These are phyloP conservation scores for Capreolus pygargus DNA, from an alignment of 2,113 vertebrate species.

Conservation along the genomic window DNA sequence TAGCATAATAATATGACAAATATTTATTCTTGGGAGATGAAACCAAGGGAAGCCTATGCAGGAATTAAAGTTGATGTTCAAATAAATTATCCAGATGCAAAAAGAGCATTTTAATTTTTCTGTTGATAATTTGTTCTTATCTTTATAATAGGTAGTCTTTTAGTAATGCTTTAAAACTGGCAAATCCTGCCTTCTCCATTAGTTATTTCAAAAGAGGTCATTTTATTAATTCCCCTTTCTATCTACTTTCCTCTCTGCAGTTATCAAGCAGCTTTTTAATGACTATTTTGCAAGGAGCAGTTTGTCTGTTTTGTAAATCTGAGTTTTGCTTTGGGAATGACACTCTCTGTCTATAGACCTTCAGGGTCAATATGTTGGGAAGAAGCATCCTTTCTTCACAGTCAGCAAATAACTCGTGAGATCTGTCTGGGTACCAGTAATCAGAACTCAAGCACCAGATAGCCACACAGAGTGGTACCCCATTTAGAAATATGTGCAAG, in stretches of 20 bases:
- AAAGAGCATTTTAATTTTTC: conserved; percentile 14
- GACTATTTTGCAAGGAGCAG: not conserved
- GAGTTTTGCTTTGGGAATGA: conserved; percentile 42
- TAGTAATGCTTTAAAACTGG: not conserved
- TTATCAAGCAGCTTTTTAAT: not conserved
- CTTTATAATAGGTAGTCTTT: conserved; percentile 14
- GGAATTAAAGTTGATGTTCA: not conserved
- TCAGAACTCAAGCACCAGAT: not conserved
- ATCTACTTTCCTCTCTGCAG: not conserved
- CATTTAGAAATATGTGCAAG: not conserved
- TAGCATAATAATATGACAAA: conserved; percentile 24
- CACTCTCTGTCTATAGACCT: not conserved
- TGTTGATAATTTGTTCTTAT: not conserved
- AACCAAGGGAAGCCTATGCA: not conserved
- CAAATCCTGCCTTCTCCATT: not conserved
- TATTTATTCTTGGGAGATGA: conserved; percentile 32
- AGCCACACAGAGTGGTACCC: not conserved
- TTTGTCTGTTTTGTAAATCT: conserved; percentile 16
- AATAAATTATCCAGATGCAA: conserved; percentile 1
- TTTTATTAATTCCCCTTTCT: conserved; percentile 28
- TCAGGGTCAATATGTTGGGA: not conserved
- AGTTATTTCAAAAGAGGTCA: not conserved
- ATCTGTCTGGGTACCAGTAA: not conserved
- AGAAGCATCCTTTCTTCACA: not conserved
- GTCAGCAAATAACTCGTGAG: not conserved